Evolutionary conservation across 2,888 invertebrate genomes (phyloP), one percentile per base, ranked within the genome.

Genomic region (Homarus gammarus): DNA sequence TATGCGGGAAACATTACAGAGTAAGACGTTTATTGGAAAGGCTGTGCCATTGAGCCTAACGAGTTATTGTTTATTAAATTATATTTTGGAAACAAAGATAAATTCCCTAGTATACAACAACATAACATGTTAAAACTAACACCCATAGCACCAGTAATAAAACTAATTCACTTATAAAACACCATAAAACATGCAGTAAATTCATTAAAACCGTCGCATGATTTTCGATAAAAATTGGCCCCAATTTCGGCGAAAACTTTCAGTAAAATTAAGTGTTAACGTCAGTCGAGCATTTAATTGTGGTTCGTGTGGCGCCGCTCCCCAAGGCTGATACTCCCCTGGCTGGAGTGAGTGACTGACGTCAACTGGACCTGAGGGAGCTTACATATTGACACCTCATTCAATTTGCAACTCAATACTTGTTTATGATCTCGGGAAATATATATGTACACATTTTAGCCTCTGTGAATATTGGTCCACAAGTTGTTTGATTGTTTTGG

Each of bases 361-460:
- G 44, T 27, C 49, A 49, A 75, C 75, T 49, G 44, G 31, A 12
- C 75, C 75, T 1, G 15, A 31, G 75, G 75, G 75, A 75, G 44
- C 44, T 40, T 31, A 75, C 31, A 44, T 75, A 75, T 75, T 75
- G 75, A 44, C 75, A 75, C 75, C 75, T 44, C 44, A 75, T 75
- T 75, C 75, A 44, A 75, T 75, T 75, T 75, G 75, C 75, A 44
- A 75, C 75, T 75, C 75, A 75, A 40, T 75, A 49, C 75, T 75
- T 49, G 40, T 75, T 75, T 75, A 75, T 75, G 31, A 44, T 49
- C 27, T 18, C 44, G 40, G 49, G 31, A 44, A 64, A 27, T 75
- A 36, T 79, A 38, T 33, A 64, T 79, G 22, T 79, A 56, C 61
- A 38, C n/a, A 38, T 40, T 36, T 27, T 40, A n/a, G 38, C 44